phyloP scores from a whole-genome alignment of 2,888 invertebrate genomes.

The Falcaria lacertinaria region DNA sequence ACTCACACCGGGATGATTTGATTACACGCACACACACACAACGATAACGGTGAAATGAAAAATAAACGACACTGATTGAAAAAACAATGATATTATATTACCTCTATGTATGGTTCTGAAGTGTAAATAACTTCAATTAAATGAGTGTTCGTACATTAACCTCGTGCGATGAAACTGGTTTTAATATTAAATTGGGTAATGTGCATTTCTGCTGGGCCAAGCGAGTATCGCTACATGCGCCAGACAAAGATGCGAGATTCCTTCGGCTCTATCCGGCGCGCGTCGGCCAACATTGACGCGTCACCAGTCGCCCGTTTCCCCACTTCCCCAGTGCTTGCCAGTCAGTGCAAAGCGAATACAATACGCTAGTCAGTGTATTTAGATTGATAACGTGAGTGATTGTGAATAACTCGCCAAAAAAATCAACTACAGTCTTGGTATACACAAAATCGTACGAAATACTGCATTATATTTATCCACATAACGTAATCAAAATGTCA shows the following conservation, averaged over 20 bases:
- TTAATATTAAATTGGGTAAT: constrained; percentile 12
- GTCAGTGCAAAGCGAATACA: constrained; percentile 29
- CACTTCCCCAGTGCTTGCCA: constrained; percentile 23
- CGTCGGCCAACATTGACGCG: constrained; percentile 24
- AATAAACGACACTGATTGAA: no score
- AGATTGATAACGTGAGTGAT: constrained; percentile 2
- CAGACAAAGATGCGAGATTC: neutral
- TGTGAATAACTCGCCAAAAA: neutral
- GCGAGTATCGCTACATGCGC: neutral
- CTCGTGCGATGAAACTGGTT: constrained; percentile 11
- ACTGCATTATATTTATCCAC: neutral
- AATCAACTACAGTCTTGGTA: neutral
- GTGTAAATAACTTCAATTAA: no score
- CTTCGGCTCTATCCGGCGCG: constrained; percentile 31
- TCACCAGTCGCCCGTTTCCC: no score
- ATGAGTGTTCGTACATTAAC: constrained; percentile 10
- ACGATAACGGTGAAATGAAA: no score
- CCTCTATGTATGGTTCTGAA: no score
- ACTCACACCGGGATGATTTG: no score
- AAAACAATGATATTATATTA: no score
- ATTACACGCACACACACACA: no score
- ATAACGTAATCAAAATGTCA: neutral
- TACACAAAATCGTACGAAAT: no score
- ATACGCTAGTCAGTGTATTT: no score
- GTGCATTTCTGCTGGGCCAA: constrained; percentile 9